Percentiles rank a stretch among this genome's conserved stretches.
These are phyloP conservation scores for Agonum fuliginosum DNA, from an alignment of 2,888 invertebrate species.

Conservation along the genomic window DNA sequence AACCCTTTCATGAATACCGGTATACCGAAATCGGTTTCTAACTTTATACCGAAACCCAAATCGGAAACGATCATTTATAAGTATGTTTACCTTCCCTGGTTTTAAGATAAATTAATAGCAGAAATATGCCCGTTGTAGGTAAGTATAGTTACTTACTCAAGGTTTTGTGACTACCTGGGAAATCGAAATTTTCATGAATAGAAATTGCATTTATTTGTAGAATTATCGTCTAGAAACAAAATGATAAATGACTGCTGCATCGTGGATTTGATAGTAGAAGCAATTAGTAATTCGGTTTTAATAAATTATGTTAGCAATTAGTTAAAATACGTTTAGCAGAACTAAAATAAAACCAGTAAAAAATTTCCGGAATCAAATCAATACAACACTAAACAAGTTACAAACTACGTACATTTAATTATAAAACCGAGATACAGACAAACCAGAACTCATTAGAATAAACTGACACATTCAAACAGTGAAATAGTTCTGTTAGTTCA, in stretches of 20 bases:
- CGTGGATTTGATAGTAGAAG: neutral
- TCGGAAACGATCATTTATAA: too few relatives aligned
- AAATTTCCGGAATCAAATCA: constrained; percentile 23
- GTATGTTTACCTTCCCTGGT: too few relatives aligned
- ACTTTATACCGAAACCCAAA: too few relatives aligned
- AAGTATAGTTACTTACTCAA: too few relatives aligned
- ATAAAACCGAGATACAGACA: constrained; percentile 25
- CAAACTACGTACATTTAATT: constrained; percentile 11
- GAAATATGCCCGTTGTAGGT: too few relatives aligned
- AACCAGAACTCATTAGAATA: constrained; percentile 13
- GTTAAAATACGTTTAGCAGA: constrained; percentile 14
- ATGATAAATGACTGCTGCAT: neutral
- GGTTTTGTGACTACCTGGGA: neutral
- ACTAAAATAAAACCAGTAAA: constrained; percentile 22
- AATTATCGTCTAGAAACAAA: too few relatives aligned
- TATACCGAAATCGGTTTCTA: too few relatives aligned
- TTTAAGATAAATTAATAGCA: too few relatives aligned
- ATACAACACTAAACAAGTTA: neutral
- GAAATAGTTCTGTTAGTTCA: constrained; percentile 26
- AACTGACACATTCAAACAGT: constrained; percentile 5
- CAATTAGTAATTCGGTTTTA: neutral
- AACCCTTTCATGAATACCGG: too few relatives aligned
- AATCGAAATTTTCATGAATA: neutral
- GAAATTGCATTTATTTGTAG: neutral
- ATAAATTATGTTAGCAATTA: constrained; percentile 10